These are phyloP conservation scores for Delphinus delphis DNA, from an alignment of 2,113 vertebrate genomes.

Conservation along the genomic window DNA sequence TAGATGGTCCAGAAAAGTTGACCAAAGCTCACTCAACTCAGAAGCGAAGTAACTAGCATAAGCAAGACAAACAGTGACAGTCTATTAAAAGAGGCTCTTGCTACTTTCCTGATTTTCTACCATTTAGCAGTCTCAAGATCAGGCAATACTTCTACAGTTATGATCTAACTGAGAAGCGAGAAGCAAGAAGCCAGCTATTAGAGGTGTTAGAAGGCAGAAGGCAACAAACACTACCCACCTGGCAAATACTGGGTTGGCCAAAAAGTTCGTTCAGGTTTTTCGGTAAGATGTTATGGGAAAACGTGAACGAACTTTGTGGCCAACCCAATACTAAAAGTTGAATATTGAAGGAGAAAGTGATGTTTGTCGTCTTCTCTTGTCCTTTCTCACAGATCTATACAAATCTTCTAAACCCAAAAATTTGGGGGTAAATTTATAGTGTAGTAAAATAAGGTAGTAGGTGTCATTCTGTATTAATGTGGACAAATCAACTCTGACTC, in stretches of 20 bases:
- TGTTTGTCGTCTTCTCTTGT: not conserved
- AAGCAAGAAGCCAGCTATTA: not conserved
- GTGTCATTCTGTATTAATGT: not conserved
- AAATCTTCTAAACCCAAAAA: not conserved
- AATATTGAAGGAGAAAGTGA: not conserved
- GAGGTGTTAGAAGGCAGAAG: not conserved
- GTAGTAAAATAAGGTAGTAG: not conserved
- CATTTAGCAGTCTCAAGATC: not conserved
- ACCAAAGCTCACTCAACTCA: not conserved
- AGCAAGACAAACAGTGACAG: not conserved
- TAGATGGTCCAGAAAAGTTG: not conserved
- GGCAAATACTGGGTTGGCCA: not conserved
- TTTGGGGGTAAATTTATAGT: not conserved
- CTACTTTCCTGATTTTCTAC: not conserved
- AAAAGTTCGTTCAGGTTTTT: not conserved
- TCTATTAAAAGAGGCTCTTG: not conserved
- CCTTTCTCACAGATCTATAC: not conserved
- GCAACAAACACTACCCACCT: not conserved
- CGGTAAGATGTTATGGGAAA: not conserved
- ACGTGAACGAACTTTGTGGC: not conserved
- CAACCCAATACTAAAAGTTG: not conserved
- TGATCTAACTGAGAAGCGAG: not conserved
- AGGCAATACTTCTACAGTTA: not conserved
- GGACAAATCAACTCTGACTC: not conserved
- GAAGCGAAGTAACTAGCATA: not conserved